These are phyloP conservation scores for Regulus satrapa DNA, from an alignment of 2,113 vertebrate species.

Conservation along the genomic window DNA sequence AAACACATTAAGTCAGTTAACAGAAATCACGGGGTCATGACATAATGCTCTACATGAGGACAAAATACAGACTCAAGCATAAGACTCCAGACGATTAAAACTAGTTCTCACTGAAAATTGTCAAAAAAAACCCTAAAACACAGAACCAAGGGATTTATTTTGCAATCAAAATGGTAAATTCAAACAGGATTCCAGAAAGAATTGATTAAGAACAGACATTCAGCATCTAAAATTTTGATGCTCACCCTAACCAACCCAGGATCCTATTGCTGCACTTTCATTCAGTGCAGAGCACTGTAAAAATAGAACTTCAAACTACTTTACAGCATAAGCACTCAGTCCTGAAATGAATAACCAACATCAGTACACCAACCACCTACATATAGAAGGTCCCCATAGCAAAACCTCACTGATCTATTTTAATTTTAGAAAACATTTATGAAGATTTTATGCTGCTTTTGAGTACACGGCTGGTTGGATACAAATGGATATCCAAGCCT, in stretches of 20 bases:
- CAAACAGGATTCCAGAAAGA: not conserved
- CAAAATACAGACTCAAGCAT: not conserved
- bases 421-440: not conserved
- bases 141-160: not conserved
- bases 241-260: not conserved
- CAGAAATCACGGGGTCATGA: not conserved
- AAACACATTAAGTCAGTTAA: not conserved
- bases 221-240: not conserved
- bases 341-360: not conserved
- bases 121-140: not conserved
- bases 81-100: not conserved
- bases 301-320: not conserved
- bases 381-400: not conserved
- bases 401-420: not conserved
- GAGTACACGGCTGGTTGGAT: not conserved
- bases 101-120: not conserved
- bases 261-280: not conserved
- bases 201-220: not conserved
- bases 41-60: not conserved
- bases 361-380: not conserved
- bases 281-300: not conserved
- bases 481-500: not conserved
- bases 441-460: not conserved
- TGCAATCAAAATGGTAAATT: not conserved
- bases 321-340: not conserved